These are phyloP conservation scores for Lepidurus couesii DNA, from an alignment of 1,140 invertebrate species.

Conservation along the genomic window DNA sequence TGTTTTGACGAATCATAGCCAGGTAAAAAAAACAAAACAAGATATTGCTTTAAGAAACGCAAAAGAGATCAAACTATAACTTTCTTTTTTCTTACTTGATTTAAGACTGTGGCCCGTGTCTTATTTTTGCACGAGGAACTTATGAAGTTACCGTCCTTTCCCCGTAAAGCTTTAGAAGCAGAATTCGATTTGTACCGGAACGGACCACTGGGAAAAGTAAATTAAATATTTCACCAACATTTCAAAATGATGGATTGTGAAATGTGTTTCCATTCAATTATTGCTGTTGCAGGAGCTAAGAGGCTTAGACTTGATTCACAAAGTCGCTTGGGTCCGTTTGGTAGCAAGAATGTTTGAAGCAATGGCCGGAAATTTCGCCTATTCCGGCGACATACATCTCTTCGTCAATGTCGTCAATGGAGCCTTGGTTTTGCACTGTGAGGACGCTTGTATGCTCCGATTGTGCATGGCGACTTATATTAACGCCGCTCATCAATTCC, in stretches of 20 bases:
- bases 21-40: constrained; percentile 38
- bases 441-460: constrained; percentile 90
- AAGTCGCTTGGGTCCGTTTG: constrained; percentile 96
- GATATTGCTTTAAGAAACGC: constrained; percentile 34
- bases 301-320: constrained; percentile 92
- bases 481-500: constrained; percentile 96
- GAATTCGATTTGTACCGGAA: constrained; percentile 89
- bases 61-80: constrained; percentile 20
- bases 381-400: constrained; percentile 92
- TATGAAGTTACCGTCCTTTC: constrained; percentile 97
- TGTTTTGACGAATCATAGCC: constrained; percentile 48
- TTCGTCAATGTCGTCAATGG: constrained; percentile 98
- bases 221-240: neutral
- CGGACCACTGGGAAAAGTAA: constrained; percentile 79
- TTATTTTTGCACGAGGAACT: constrained; percentile 99
- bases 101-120: constrained; percentile 81
- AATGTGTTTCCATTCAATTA: neutral
- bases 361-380: constrained; percentile 97
- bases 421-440: constrained; percentile 90
- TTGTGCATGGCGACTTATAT: constrained; percentile 96
- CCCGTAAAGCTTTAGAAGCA: constrained; percentile 92
- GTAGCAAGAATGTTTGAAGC: constrained; percentile 97
- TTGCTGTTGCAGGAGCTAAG: constrained; percentile 53
- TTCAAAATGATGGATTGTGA: no score
- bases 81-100: constrained; percentile 31